These are phyloP conservation scores for Tiaroga cobitis DNA, from an alignment of 2,797 vertebrate genomes.

Conservation along the genomic window DNA sequence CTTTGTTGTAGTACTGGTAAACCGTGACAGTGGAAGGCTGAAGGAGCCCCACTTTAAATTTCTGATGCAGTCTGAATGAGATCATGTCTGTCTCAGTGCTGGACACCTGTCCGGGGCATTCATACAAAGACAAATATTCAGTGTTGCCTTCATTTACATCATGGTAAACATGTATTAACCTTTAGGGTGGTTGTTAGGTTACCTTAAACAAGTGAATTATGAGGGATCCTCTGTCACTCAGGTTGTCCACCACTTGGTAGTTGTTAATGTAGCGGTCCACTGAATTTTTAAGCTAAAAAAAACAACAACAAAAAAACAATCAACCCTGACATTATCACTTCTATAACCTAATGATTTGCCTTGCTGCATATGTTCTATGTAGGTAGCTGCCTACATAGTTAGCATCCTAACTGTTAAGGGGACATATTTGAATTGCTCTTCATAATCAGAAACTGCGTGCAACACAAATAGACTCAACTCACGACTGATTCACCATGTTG, in stretches of 20 bases:
- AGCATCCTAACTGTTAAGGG: not conserved
- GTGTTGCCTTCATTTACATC: not conserved
- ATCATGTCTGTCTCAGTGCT: constrained; percentile 73
- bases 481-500: not conserved
- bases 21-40: constrained; percentile 72
- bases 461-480: not conserved
- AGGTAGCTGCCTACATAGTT: not conserved
- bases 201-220: constrained; percentile 82
- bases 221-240: constrained; percentile 79
- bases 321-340: not conserved
- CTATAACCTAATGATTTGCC: not conserved
- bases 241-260: constrained; percentile 78
- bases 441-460: not conserved
- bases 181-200: constrained; percentile 14
- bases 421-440: not conserved
- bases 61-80: constrained; percentile 78
- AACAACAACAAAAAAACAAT: not conserved
- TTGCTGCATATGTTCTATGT: not conserved
- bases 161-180: not conserved
- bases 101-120: constrained; percentile 68
- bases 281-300: constrained; percentile 72
- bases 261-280: constrained; percentile 79
- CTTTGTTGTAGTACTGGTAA: constrained; percentile 60
- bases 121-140: constrained; percentile 3
- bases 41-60: constrained; percentile 77